Percentiles rank a stretch among this genome's conserved stretches.
Conservation (phyloP, 2,797 vertebrate species). For the Gadopsis bispinosus region DNA sequence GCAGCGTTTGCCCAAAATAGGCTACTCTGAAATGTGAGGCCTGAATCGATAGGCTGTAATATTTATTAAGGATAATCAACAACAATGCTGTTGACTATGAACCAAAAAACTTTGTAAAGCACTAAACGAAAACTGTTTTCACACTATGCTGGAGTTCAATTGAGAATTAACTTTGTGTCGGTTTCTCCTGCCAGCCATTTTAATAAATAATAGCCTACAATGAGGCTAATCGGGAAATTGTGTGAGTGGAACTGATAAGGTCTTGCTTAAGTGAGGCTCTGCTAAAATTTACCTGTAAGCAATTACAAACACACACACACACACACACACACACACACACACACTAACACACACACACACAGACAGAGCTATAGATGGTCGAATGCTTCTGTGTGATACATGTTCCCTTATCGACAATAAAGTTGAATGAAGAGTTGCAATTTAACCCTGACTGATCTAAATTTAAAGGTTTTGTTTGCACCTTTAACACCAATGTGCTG, state of each 20-base stretch:
- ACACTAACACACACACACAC: neutral
- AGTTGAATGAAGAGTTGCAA: neutral
- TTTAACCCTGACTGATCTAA: conserved; percentile 4
- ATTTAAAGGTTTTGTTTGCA: conserved; percentile 8
- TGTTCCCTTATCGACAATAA: neutral
- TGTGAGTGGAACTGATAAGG: neutral
- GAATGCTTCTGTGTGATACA: conserved; percentile 6
- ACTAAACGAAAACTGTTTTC: neutral
- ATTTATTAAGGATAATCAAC: neutral
- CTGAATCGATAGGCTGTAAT: neutral
- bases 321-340: conserved; percentile 3
- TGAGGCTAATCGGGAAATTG: neutral
- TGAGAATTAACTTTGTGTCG: neutral
- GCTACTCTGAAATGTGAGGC: neutral
- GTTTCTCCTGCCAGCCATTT: neutral
- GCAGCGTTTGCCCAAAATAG: neutral
- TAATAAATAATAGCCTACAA: neutral
- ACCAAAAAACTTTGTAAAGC: neutral
- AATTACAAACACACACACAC: neutral
- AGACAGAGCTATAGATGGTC: neutral
- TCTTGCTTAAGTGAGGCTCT: neutral
- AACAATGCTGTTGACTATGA: neutral
- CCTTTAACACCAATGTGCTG: conserved; percentile 12
- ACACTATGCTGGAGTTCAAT: neutral
- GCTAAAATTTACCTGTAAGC: neutral